Base-by-base conservation (phyloP, 2,888 invertebrate species). In the Escarpia spicata region DNA sequence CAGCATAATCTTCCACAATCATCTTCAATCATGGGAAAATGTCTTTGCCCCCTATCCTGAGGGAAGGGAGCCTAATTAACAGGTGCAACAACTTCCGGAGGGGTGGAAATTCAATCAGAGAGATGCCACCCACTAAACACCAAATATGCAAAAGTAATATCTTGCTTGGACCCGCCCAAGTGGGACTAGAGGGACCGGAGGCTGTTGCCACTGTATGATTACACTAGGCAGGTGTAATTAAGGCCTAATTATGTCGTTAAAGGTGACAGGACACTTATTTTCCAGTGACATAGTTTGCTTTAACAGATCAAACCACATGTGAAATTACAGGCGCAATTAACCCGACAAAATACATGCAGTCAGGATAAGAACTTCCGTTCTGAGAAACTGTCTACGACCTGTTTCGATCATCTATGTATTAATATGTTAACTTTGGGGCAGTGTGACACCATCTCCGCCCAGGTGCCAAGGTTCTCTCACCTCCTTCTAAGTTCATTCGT, bases 1-100 rank as follows among this genome's bases (percentile, higher is more conserved):
- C n/a, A 19, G 26, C 26, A n/a, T 75, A 75, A 75, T 75, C 75
- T 26, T 75, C 75, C 26, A 75, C 26, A 75, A 75, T 75, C 75
- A 75, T 75, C 75, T 75, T 75, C 75, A 75, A 75, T 75, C 75
- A 75, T 75, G 75, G 75, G 75, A 75, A 75, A 75, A 75, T 26
- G 19, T 75, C 26, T 75, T 75, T 4, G 75, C 75, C 75, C 75
- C 75, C 19, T 6, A 26, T 26, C 75, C 75, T 75, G 75, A n/a
- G 75, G 75, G 75, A 19, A 3, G 75, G 26, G n/a, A 6, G 3
- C 4, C 1, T 26, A 75, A 75, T 75, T 75, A 75, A 75, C 75
- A 75, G 75, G 75, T 75, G 75, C 19, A 4, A 37, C 37, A 37
- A 37, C 75, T 75, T 75, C 75, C n/a, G 75, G 75, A 19, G 19